Evolutionary conservation across 2,113 vertebrate species (phyloP).

Genomic region (Maccullochella peelii): DNA sequence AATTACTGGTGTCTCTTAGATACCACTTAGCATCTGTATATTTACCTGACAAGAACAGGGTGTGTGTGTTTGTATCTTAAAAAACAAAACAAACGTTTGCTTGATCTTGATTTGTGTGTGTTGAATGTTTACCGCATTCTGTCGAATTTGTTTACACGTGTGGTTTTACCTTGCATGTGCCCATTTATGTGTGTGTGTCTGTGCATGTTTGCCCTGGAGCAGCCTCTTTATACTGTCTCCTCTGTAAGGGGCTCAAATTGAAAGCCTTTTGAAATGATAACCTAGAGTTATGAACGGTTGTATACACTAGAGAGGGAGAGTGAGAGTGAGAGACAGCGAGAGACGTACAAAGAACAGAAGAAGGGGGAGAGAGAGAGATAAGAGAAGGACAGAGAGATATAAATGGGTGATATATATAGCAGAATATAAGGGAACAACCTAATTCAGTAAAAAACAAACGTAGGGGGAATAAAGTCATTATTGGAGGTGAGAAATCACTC

Average conservation of each 20-base stretch:
- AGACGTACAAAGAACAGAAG: conserved; percentile 20
- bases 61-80: conserved; percentile 26
- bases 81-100: conserved; percentile 20
- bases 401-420: conserved; percentile 57
- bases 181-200: neutral
- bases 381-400: conserved; percentile 25
- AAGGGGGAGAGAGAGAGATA: conserved; percentile 4
- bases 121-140: too few relatives aligned
- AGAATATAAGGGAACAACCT: conserved; percentile 55
- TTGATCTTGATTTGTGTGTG: conserved; percentile 33
- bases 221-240: conserved; percentile 66
- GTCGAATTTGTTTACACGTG: conserved; percentile 50
- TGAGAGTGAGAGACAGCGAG: conserved; percentile 25
- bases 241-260: conserved; percentile 56
- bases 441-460: conserved; percentile 58
- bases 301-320: conserved; percentile 54
- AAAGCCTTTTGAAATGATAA: conserved; percentile 79
- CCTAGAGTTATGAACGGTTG: conserved; percentile 72
- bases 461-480: conserved; percentile 65
- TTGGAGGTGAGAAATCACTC: conserved; percentile 43
- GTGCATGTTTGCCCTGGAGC: conserved; percentile 38
- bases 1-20: conserved; percentile 64
- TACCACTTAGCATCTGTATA: conserved; percentile 62
- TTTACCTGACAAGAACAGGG: conserved; percentile 62
- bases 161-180: conserved; percentile 12